A percentile compares a stretch with the other conserved stretches of the same genome.
Conservation (phyloP, 2,888 invertebrate genomes). For the Caenorhabditis becei region DNA sequence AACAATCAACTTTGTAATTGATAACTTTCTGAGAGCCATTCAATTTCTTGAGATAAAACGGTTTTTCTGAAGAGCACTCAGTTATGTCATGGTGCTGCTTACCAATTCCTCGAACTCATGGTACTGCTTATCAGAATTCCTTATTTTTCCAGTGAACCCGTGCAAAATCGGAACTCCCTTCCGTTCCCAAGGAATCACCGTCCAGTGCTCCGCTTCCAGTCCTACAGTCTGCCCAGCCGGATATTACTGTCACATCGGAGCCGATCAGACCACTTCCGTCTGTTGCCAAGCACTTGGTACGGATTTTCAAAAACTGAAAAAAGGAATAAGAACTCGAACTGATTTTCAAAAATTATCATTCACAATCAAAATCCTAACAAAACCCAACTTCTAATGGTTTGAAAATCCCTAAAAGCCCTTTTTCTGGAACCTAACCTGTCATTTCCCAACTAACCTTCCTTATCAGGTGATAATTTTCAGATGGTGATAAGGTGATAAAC, state of each 20-base stretch:
- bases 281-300: conserved; percentile 80
- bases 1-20: too few relatives aligned
- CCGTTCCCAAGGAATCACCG: conserved; percentile 76
- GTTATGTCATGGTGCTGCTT: too few relatives aligned
- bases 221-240: conserved; percentile 78
- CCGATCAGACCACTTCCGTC: conserved; percentile 73
- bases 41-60: too few relatives aligned
- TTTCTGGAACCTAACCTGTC: neutral
- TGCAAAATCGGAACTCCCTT: conserved; percentile 79
- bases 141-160: conserved; percentile 76
- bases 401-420: neutral
- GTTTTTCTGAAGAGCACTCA: too few relatives aligned
- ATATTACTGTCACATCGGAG: conserved; percentile 81
- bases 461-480: neutral
- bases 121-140: too few relatives aligned
- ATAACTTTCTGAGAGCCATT: too few relatives aligned
- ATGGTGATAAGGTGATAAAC: conserved; percentile 21
- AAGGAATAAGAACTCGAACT: too few relatives aligned
- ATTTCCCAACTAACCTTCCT: conserved; percentile 6
- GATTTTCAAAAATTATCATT: too few relatives aligned
- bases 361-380: conserved; percentile 39
- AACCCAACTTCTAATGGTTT: conserved; percentile 14
- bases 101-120: too few relatives aligned
- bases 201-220: conserved; percentile 77
- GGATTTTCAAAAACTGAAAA: neutral